A percentile compares a stretch with the other conserved stretches of the same genome.
Evolutionary conservation across 2,797 vertebrate species (phyloP).

Genomic region (Toxotes lorentzi): DNA sequence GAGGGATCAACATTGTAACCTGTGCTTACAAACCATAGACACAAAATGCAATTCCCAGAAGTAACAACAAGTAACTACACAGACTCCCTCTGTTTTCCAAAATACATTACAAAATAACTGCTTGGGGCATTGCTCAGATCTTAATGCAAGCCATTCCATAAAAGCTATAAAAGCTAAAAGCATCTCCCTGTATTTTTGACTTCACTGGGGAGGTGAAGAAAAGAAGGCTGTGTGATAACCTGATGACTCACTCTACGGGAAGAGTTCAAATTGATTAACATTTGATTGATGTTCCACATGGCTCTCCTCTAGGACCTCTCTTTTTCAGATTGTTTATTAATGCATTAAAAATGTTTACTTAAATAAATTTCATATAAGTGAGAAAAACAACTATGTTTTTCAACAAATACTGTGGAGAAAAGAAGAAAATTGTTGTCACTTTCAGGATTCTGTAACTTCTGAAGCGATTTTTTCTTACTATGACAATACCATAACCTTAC

Average conservation of each 20-base stretch:
- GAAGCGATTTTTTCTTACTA: not conserved
- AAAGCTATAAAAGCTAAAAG: slow-evolving; percentile 9
- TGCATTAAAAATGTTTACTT: not conserved
- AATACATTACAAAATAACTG: slow-evolving; percentile 16
- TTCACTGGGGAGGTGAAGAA: slow-evolving; percentile 5
- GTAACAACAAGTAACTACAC: not conserved
- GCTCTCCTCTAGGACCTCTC: not conserved
- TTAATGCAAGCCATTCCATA: not conserved
- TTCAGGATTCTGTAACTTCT: too few species aligned
- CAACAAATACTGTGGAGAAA: not conserved
- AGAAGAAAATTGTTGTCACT: too few species aligned
- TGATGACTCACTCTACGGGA: not conserved
- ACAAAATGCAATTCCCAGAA: slow-evolving; percentile 4
- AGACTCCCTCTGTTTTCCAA: slow-evolving; percentile 18
- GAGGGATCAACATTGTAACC: not conserved
- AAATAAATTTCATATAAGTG: not conserved
- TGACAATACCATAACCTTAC: not conserved
- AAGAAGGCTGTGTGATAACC: not conserved
- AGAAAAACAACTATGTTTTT: not conserved
- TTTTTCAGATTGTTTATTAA: not conserved
- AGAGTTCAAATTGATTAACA: not conserved
- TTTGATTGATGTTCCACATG: not conserved
- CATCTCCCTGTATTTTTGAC: slow-evolving; percentile 18
- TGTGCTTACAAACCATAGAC: not conserved
- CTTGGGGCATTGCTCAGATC: not conserved